A percentile compares a stretch with the other conserved stretches of the same genome.
phyloP scores from a whole-genome alignment of 2,888 invertebrate species.

The Trichogramma evanescens region DNA sequence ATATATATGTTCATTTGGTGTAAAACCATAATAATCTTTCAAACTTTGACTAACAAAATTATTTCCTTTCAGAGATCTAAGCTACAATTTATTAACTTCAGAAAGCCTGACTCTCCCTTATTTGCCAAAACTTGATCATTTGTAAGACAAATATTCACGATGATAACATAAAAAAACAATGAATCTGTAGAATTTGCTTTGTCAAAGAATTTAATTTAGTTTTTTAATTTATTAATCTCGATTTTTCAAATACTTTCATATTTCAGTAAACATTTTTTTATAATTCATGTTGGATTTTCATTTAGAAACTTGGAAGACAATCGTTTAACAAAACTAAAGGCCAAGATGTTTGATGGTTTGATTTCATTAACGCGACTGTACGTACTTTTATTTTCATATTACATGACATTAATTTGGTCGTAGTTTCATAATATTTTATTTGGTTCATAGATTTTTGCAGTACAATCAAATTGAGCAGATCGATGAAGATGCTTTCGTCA shows the following conservation, averaged over 20 bases:
- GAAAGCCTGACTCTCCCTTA: slow-evolving; percentile 47
- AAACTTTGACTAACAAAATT: background rate
- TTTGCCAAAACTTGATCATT: slow-evolving; percentile 47
- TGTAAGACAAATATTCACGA: slow-evolving; percentile 44
- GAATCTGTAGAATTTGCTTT: background rate
- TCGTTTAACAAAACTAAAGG: slow-evolving; percentile 46
- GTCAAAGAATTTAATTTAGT: background rate
- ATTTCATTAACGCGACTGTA: background rate
- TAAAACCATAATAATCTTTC: slow-evolving; percentile 5
- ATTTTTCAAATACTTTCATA: background rate
- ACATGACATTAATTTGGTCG: no score
- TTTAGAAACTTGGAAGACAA: slow-evolving; percentile 48
- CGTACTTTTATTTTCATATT: no score
- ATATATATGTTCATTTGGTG: no score
- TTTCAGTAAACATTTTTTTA: background rate
- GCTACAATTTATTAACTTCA: slow-evolving; percentile 49
- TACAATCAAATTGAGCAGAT: slow-evolving; percentile 48
- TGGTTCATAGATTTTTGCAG: slow-evolving; percentile 38
- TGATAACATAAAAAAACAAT: no score
- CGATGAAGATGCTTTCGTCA: slow-evolving; percentile 47
- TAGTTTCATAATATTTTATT: slow-evolving; percentile 10
- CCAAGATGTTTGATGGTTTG: slow-evolving; percentile 47
- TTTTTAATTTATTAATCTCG: background rate
- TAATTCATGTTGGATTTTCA: no score
- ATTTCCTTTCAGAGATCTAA: slow-evolving; percentile 41